These are phyloP conservation scores for Scaptomyza caliginosa DNA, from an alignment of 2,888 invertebrate species.

Conservation along the genomic window DNA sequence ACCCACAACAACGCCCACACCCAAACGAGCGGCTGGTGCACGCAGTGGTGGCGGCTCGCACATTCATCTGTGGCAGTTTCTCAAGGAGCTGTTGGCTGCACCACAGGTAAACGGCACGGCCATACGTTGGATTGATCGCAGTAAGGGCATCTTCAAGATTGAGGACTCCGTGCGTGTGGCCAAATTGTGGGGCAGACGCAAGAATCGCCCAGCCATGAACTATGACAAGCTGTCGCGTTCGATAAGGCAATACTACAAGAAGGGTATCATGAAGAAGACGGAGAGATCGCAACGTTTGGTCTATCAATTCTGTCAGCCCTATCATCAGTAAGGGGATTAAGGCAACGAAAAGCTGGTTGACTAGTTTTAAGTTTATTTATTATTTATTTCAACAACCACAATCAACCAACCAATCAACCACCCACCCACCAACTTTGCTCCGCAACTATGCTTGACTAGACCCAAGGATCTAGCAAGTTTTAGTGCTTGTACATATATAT, in stretches of 20 bases:
- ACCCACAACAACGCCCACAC: constrained; percentile 40
- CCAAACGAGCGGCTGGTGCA: constrained; percentile 59
- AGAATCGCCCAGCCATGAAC: constrained; percentile 99
- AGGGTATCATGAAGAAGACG: constrained; percentile 99
- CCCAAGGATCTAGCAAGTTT: constrained; percentile 55
- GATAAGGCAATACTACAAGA: constrained; percentile 99
- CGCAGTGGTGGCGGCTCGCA: constrained; percentile 89
- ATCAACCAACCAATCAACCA: constrained; percentile 17
- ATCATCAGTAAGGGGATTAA: constrained; percentile 87
- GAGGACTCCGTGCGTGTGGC: constrained; percentile 99
- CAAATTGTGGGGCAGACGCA: constrained; percentile 98
- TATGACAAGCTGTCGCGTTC: constrained; percentile 99
- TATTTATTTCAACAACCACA: constrained; percentile 37
- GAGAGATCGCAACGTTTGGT: constrained; percentile 98
- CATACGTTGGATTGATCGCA: constrained; percentile 98
- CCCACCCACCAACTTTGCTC: constrained; percentile 22
- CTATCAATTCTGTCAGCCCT: constrained; percentile 99
- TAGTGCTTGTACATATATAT: constrained; percentile 71
- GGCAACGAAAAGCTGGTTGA: constrained; percentile 10
- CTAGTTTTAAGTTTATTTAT: constrained; percentile 65
- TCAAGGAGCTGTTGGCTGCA: constrained; percentile 96
- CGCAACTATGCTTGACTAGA: constrained; percentile 70
- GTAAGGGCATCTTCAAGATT: constrained; percentile 98
- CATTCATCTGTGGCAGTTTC: constrained; percentile 99
- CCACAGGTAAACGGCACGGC: constrained; percentile 96